Conservation (phyloP, 1,140 invertebrate species). For the Bombus sylvicola region DNA sequence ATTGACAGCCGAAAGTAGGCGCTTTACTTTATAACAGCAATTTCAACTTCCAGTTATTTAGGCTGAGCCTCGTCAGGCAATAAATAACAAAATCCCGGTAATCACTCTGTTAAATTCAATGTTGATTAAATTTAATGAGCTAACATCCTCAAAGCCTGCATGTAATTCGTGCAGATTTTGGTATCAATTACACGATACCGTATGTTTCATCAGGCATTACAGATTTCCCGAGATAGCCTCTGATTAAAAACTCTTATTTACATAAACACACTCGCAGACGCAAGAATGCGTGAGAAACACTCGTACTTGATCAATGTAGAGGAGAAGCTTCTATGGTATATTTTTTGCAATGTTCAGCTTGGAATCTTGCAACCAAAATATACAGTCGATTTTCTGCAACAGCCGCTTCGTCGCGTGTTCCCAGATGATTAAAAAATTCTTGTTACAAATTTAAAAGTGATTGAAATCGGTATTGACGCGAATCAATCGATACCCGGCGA, state of each 20-base stretch:
- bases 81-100: constrained; percentile 8
- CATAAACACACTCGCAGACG: background rate
- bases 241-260: constrained; percentile 1
- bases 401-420: constrained; percentile 11
- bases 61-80: background rate
- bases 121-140: constrained; percentile 22
- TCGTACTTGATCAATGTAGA: background rate
- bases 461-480: constrained; percentile 49
- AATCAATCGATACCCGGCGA: constrained; percentile 3
- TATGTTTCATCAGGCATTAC: background rate
- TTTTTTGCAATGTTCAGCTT: background rate
- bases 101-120: background rate
- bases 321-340: background rate
- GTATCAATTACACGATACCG: constrained; percentile 4
- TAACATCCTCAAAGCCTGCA: background rate
- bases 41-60: background rate
- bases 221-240: background rate
- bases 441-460: constrained; percentile 23
- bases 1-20: background rate
- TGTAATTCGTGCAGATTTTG: background rate
- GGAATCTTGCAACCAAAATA: background rate
- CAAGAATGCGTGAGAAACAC: background rate
- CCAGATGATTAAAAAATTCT: constrained; percentile 34
- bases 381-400: too few species aligned
- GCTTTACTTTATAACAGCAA: background rate